These are phyloP conservation scores for Nycteola revayana DNA, from an alignment of 2,888 invertebrate genomes.

Conservation along the genomic window DNA sequence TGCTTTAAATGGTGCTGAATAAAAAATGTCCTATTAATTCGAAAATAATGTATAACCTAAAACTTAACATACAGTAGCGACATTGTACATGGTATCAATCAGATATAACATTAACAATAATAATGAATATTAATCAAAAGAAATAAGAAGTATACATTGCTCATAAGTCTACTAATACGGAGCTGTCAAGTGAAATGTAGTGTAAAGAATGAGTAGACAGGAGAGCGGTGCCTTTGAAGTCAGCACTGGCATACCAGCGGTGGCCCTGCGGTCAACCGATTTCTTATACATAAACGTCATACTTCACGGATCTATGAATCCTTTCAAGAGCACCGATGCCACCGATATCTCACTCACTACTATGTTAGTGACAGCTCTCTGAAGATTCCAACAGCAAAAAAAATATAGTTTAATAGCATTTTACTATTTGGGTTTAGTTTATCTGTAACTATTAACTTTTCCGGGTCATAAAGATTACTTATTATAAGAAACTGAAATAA, in stretches of 20 bases:
- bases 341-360: too few species aligned
- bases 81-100: slow-evolving; percentile 1
- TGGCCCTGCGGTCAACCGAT: slow-evolving; percentile 46
- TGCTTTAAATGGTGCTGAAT: too few species aligned
- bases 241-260: slow-evolving; percentile 66
- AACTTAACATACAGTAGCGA: slow-evolving; percentile 4
- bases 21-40: too few species aligned
- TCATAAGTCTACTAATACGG: slow-evolving; percentile 17
- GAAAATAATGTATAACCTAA: too few species aligned
- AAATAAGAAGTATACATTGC: slow-evolving; percentile 6
- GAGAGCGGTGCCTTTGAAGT: slow-evolving; percentile 62
- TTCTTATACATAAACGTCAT: slow-evolving; percentile 25
- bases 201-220: slow-evolving; percentile 44
- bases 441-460: too few species aligned
- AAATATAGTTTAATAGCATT: too few species aligned
- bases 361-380: too few species aligned
- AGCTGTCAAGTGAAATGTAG: slow-evolving; percentile 53
- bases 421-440: too few species aligned
- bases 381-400: too few species aligned
- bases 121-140: slow-evolving; percentile 3
- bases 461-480: too few species aligned
- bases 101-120: not conserved
- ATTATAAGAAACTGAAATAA: too few species aligned
- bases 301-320: slow-evolving; percentile 60
- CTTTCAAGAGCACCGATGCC: slow-evolving; percentile 35